Percentiles rank a stretch among this genome's conserved stretches.
Conservation (phyloP, 2,888 invertebrate genomes). For the Melanostoma mellinum region DNA sequence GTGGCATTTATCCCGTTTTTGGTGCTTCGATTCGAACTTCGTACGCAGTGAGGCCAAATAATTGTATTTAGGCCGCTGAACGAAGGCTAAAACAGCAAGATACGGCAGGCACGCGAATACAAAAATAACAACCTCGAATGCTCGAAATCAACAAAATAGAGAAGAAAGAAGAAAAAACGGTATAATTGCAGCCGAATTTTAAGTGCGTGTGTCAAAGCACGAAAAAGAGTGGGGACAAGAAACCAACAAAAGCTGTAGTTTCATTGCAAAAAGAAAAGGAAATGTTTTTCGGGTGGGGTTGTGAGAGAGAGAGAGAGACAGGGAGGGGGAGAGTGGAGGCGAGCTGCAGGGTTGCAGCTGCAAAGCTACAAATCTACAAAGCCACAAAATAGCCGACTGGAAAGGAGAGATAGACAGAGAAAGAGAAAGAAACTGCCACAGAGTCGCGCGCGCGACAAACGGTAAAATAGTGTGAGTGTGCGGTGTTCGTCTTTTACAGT, state of each 20-base stretch:
- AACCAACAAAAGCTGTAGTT: constrained; percentile 1
- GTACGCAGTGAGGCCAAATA: constrained; percentile 51
- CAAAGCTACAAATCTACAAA: constrained; percentile 47
- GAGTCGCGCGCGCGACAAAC: constrained; percentile 67
- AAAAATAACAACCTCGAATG: constrained; percentile 12
- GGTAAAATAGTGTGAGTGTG: constrained; percentile 63
- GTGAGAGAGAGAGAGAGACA: not conserved
- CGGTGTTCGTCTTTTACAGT: constrained; percentile 20
- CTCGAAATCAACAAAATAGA: constrained; percentile 17
- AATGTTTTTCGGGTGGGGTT: not conserved
- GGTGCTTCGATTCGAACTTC: constrained; percentile 27
- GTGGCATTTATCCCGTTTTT: constrained; percentile 63
- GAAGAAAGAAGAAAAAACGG: constrained; percentile 39
- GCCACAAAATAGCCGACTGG: constrained; percentile 8
- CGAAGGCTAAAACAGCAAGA: constrained; percentile 17
- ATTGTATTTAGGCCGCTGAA: constrained; percentile 47
- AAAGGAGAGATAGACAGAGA: not conserved
- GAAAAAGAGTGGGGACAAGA: constrained; percentile 1
- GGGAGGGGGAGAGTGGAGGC: not conserved
- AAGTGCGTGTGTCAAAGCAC: constrained; percentile 51
- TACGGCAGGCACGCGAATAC: constrained; percentile 7
- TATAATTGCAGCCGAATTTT: constrained; percentile 53
- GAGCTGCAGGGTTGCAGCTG: constrained; percentile 23
- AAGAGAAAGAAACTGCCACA: constrained; percentile 12
- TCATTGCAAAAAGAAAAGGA: constrained; percentile 13